Evolutionary conservation across 1,140 invertebrate species (phyloP), one percentile per base, ranked within the genome.

Genomic region (Oscheius sp.): DNA sequence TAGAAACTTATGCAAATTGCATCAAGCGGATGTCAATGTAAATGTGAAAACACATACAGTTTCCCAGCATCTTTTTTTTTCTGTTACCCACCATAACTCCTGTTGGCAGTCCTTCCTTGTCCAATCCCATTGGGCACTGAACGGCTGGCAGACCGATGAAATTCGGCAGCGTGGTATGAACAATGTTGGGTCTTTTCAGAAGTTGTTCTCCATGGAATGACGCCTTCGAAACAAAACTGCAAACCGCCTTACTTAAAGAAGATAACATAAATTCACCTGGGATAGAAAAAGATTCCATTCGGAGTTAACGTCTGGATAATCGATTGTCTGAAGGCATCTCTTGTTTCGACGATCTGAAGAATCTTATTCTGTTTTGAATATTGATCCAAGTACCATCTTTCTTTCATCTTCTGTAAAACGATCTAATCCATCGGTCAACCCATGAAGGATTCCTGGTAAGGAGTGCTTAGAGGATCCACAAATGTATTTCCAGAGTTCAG

Each of bases 31-130:
- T n/a, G n/a, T n/a, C n/a, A n/a, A n/a, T n/a, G n/a, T n/a, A n/a
- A n/a, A n/a, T n/a, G n/a, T n/a, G n/a, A n/a, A n/a, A n/a, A n/a
- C n/a, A n/a, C n/a, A n/a, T n/a, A n/a, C n/a, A n/a, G n/a, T n/a
- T n/a, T n/a, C n/a, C n/a, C n/a, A n/a, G n/a, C n/a, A n/a, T n/a
- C n/a, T n/a, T n/a, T n/a, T n/a, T n/a, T n/a, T n/a, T n/a, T n/a
- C n/a, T n/a, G n/a, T n/a, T n/a, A n/a, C n/a, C n/a, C n/a, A 55
- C 49, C 49, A 55, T 55, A 23, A 55, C 49, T 13, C 49, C 49
- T 55, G 7, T 15, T 20, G 49, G 49, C 7, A 55, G 7, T 23
- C 49, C 49, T 13, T 55, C 49, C 23, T 7, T 4, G 23, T 55
- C 49, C 7, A 55, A 4, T 13, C 49, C 49, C 49, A 55, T 55